Evolutionary conservation across 2,113 vertebrate genomes (phyloP), one percentile per base, ranked within the genome.

Genomic region (Nycticorax nycticorax): DNA sequence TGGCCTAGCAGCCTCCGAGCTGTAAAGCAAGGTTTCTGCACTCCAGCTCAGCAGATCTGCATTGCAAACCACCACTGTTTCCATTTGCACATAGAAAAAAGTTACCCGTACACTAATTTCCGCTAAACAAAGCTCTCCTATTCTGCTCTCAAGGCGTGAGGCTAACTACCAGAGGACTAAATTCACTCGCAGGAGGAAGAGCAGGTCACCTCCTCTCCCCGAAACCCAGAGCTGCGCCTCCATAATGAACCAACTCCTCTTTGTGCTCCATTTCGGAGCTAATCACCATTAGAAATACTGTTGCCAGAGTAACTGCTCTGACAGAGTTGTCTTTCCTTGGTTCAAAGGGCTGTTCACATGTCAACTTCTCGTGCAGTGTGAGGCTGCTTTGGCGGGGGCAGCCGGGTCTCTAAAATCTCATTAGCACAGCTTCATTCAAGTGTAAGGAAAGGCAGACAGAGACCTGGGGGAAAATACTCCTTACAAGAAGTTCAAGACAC

Each of bases 251-350:
- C 8, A 1, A 2, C n/a, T 77, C 57, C 72, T 91, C 67, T 39
- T 12, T 89, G 82, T 69, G 68, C 63, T 82, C 21, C 1, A 0
- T 80, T 79, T 74, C 4, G 30, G 82, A 93, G 75, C 85, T 89
- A 81, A 80, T 73, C 63, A 85, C 86, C 88, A 41, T 33, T 12
- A 80, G 95, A 93, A 93, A 86, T 5, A 30, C 85, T 69, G 92
- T 67, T 76, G 79, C 88, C 91, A 79, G 67, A 93, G 94, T 74
- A 96, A 94, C 86, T 92, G 95, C 60, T 20, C 72, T 35, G 82
- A 91, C 81, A 84, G 75, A 93, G 57, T 26, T 76, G 71, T 76
- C 85, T 52, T 53, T 55, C 72, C 63, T 18, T 4, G 72, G 57
- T 75, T 96, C 94, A 91, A 88, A 92, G 71, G 68, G 76, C 72